Base-by-base conservation (phyloP, 2,797 vertebrate genomes). In the Cyprinella venusta region DNA sequence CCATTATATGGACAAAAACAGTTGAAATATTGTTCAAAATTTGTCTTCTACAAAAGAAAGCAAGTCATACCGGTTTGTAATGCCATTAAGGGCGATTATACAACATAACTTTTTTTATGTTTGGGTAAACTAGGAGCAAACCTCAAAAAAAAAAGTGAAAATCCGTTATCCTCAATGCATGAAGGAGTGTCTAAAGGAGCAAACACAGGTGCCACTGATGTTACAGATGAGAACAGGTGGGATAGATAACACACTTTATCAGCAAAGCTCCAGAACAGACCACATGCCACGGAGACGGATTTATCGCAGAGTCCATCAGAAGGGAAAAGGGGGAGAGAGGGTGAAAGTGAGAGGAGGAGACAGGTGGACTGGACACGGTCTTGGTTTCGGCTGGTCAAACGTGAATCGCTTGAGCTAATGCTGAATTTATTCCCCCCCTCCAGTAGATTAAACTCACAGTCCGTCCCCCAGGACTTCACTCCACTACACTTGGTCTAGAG, bases 401-500 rank as follows among this genome's bases (percentile, higher is more conserved):
- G 8, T 33, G 65, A 59, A 76, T 5, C 50, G 71, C 52, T 75
- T 21, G 6, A 65, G 70, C 76, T 76, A 69, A 75, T 50, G 59
- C 45, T 26, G 83, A 90, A 91, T 90, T 91, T 89, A 86, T 87
- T 87, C 87, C 86, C 79, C 79, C 88, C 56, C 42, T 56, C 89
- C 84, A 90, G 89, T 91, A 92, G 91, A 92, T 91, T 91, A 91
- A 91, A 92, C 89, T 89, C 89, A 90, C 90, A 85, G 54, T 72
- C 59, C 18, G 48, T 56, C 76, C 69, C 68, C 33, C 68, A 42
- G 70, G 21, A 90, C 88, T 89, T 89, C 84, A 90, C 84, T 88
- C 87, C 88, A 80, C 90, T 89, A 90, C 88, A 84, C 30, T 54
- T 36, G 76, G 80, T 86, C 83, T 52, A 63, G 52, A 68, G 83